Evolutionary conservation across 2,888 invertebrate genomes (phyloP).

Genomic region (Taphrorychus bicolor): DNA sequence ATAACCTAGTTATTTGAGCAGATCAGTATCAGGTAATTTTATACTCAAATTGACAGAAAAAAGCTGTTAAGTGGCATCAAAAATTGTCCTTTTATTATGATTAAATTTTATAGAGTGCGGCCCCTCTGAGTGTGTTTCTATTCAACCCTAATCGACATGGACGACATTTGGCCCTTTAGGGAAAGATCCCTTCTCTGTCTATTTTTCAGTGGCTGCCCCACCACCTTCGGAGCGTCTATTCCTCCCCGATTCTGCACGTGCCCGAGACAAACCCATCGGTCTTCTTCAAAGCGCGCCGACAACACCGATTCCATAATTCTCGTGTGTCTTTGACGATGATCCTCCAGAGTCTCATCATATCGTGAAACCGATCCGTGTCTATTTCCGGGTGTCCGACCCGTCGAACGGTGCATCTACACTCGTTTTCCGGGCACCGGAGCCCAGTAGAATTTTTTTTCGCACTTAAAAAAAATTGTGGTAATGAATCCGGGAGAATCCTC

Average conservation of each 20-base stretch:
- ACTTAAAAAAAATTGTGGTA: conserved; percentile 4
- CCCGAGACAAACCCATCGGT: conserved; percentile 36
- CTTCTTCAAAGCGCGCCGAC: conserved; percentile 41
- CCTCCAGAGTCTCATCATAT: conserved; percentile 27
- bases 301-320: conserved; percentile 35
- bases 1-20: background rate
- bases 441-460: background rate
- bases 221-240: conserved; percentile 17
- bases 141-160: background rate
- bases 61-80: too few relatives aligned
- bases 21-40: background rate
- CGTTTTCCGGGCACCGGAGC: conserved; percentile 9
- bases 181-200: background rate
- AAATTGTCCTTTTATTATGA: too few relatives aligned
- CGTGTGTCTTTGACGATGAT: conserved; percentile 36
- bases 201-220: conserved; percentile 5
- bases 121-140: background rate
- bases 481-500: conserved; percentile 28
- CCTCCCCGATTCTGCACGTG: conserved; percentile 36
- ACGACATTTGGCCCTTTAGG: background rate
- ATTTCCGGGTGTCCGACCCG: conserved; percentile 22
- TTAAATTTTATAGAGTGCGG: too few relatives aligned
- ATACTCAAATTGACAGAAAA: too few relatives aligned
- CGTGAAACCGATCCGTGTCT: conserved; percentile 8
- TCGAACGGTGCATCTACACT: background rate